phyloP scores from a whole-genome alignment of 2,113 vertebrate genomes.

The Nerophis ophidion region DNA sequence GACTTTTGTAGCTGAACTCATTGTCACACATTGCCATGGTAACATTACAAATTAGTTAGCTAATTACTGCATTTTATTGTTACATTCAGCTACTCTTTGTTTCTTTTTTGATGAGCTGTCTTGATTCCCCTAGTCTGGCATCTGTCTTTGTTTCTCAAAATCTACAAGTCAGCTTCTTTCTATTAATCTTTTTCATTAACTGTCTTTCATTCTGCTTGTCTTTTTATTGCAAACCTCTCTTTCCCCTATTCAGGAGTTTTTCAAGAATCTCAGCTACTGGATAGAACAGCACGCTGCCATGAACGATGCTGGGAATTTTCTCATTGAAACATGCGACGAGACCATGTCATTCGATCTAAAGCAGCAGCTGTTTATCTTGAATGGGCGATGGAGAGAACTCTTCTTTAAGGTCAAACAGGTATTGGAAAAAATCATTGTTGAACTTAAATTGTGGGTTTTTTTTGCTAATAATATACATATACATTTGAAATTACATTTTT shows the following conservation, averaged over 20 bases:
- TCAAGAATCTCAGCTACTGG: constrained; percentile 73
- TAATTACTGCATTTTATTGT: constrained; percentile 62
- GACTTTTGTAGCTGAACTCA: constrained; percentile 49
- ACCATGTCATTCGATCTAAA: constrained; percentile 90
- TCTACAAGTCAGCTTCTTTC: constrained; percentile 39
- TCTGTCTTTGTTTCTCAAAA: constrained; percentile 39
- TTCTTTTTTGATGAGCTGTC: constrained; percentile 14
- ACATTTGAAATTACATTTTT: no score
- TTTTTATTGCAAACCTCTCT: not conserved
- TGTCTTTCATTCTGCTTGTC: constrained; percentile 39
- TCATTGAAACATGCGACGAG: constrained; percentile 94
- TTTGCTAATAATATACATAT: no score
- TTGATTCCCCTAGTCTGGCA: constrained; percentile 39
- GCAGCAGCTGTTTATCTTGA: constrained; percentile 86
- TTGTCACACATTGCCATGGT: constrained; percentile 56
- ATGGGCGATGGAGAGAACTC: constrained; percentile 68
- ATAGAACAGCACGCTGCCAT: constrained; percentile 93
- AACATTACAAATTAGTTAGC: constrained; percentile 55
- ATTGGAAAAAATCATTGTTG: constrained; percentile 12
- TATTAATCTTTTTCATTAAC: constrained; percentile 6
- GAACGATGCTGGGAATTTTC: constrained; percentile 97
- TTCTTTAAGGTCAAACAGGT: constrained; percentile 91
- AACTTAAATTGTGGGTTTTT: no score
- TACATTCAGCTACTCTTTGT: constrained; percentile 5
- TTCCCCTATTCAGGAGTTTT: constrained; percentile 68